Evolutionary conservation across 2,113 vertebrate genomes (phyloP).

Genomic region (Myxocyprinus asiaticus): DNA sequence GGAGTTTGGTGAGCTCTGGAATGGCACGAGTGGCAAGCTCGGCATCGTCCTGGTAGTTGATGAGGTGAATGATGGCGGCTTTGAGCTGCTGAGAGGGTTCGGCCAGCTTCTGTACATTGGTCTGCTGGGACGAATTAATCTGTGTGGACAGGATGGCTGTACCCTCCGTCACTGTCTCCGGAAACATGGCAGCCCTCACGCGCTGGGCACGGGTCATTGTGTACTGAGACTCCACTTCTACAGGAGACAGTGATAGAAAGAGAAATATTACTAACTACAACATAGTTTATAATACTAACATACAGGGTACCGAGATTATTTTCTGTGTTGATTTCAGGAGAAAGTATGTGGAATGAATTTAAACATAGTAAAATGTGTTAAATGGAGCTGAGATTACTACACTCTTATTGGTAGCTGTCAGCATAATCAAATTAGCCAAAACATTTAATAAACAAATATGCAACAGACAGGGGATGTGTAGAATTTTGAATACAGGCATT

Average conservation of each 20-base stretch:
- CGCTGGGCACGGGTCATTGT: slow-evolving; percentile 86
- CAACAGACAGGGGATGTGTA: no score
- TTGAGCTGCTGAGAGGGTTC: slow-evolving; percentile 96
- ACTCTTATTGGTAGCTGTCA: no score
- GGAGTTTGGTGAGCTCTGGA: slow-evolving; percentile 95
- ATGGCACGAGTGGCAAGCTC: slow-evolving; percentile 92
- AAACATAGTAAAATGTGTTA: no score
- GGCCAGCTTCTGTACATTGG: slow-evolving; percentile 91
- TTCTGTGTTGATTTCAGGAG: no score
- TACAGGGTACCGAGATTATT: no score
- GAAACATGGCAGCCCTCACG: slow-evolving; percentile 89
- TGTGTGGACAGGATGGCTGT: slow-evolving; percentile 82
- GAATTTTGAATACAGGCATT: no score
- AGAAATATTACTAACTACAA: not conserved
- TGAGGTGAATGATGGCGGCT: slow-evolving; percentile 90
- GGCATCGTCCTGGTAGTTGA: slow-evolving; percentile 97
- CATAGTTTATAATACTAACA: not conserved
- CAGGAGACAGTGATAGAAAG: not conserved
- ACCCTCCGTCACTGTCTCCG: slow-evolving; percentile 80
- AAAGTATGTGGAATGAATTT: no score
- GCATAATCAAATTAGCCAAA: no score
- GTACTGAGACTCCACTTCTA: slow-evolving; percentile 82
- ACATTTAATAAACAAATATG: no score
- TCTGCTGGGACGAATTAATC: slow-evolving; percentile 84
- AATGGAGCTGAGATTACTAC: no score